Percentiles rank a stretch among this genome's conserved stretches.
These are phyloP conservation scores for Drosophila watanabei DNA, from an alignment of 1,140 invertebrate genomes.

Conservation along the genomic window DNA sequence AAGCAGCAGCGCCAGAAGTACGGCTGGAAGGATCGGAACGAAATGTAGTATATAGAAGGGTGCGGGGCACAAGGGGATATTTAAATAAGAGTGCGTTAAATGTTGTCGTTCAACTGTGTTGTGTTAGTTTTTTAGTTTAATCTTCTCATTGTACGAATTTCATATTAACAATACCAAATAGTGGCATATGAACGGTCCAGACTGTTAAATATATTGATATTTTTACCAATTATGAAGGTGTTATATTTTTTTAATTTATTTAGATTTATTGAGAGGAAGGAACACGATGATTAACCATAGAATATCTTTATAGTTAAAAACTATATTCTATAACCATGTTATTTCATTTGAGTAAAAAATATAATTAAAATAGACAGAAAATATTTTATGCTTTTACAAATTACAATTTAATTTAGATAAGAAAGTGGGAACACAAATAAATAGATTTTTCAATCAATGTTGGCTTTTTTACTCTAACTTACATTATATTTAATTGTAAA, in stretches of 20 bases:
- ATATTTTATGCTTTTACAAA: neutral
- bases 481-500: no score
- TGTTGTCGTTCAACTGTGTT: slow-evolving; percentile 58
- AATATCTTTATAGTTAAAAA: neutral
- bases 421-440: no score
- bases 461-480: neutral
- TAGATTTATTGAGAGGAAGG: neutral
- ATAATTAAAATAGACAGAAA: neutral
- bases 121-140: slow-evolving; percentile 35
- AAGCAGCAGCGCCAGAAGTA: slow-evolving; percentile 74
- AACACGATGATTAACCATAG: neutral
- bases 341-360: neutral
- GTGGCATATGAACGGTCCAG: slow-evolving; percentile 12
- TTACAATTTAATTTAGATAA: neutral
- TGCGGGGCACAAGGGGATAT: slow-evolving; percentile 25
- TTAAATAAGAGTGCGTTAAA: slow-evolving; percentile 28
- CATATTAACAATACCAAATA: slow-evolving; percentile 33
- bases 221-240: slow-evolving; percentile 2
- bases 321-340: no score
- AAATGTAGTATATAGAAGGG: slow-evolving; percentile 58
- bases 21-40: slow-evolving; percentile 81
- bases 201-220: slow-evolving; percentile 49
- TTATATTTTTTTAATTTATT: neutral
- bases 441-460: neutral
- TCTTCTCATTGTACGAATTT: slow-evolving; percentile 47